Conservation (phyloP, 2,888 invertebrate species). For the Parnassius apollo region DNA sequence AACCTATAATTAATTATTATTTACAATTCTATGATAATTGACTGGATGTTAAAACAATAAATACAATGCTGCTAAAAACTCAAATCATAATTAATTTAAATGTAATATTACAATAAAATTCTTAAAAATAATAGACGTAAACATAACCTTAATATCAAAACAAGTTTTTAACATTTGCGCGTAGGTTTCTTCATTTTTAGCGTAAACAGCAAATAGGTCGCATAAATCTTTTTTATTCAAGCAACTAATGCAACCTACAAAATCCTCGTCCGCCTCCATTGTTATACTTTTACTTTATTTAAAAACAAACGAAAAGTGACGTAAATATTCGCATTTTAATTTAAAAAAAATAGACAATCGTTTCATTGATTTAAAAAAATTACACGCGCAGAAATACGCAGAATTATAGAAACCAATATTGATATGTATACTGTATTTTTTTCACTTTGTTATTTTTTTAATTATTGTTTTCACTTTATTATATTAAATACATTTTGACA, state of each 20-base stretch:
- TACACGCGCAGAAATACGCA: background rate
- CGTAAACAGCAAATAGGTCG: slow-evolving; percentile 73
- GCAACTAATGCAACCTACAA: slow-evolving; percentile 77
- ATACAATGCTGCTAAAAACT: too few relatives aligned
- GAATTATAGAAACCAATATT: background rate
- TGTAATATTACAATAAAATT: background rate
- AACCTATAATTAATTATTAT: slow-evolving; percentile 45
- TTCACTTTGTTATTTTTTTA: background rate
- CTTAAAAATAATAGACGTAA: slow-evolving; percentile 22
- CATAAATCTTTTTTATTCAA: slow-evolving; percentile 71
- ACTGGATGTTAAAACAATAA: too few relatives aligned
- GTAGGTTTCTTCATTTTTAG: slow-evolving; percentile 67
- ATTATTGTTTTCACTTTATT: too few relatives aligned
- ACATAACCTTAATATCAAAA: slow-evolving; percentile 65
- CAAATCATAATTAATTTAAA: background rate
- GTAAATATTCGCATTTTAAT: slow-evolving; percentile 15
- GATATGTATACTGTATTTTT: background rate
- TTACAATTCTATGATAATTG: background rate
- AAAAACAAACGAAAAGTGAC: slow-evolving; percentile 27
- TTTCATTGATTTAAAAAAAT: slow-evolving; percentile 17
- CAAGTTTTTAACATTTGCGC: slow-evolving; percentile 73
- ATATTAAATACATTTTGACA: too few relatives aligned
- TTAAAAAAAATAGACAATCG: slow-evolving; percentile 20
- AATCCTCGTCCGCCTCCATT: slow-evolving; percentile 61
- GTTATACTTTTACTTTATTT: slow-evolving; percentile 30